Base-by-base conservation (phyloP, 2,113 vertebrate species). In the Triplophysa rosa region DNA sequence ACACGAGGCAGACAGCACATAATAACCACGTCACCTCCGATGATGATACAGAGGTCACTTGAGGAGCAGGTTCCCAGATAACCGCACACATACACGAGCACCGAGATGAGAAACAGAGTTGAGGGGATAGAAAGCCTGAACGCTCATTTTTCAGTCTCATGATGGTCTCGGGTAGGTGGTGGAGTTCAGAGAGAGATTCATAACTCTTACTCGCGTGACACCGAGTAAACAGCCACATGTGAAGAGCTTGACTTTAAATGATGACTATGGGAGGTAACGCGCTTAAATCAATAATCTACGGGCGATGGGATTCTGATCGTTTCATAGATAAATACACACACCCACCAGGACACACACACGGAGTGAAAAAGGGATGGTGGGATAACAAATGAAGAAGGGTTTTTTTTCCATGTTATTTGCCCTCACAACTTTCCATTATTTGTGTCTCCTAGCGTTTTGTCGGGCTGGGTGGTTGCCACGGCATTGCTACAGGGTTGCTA, bases 21-120 rank as follows among this genome's bases (percentile, higher is more conserved):
- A 59, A 80, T 80, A 67, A 80, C 79, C 21, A 12, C 40, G 70
- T 80, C 63, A 67, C 14, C n/a, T 49, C 52, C 74, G 79, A 80
- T 65, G 69, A 80, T 74, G 70, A 74, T 67, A 67, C 63, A 80
- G 69, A 80, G 79, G 70, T 74, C 69, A 74, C 17, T 10, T 13
- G 21, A 54, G 52, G 37, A 74, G 26, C 52, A 49, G 14, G 11
- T 45, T 45, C 11, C 8, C 49, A 12, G 14, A 59, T 58, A 24
- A 59, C 37, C 70, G 21, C 58, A 62, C 23, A 47, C 61, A 65
- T 62, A 77, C 77, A 69, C 66, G 62, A 11, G 61, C 74, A 77
- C 62, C 14, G 47, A 40, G 59, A 58, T 58, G 47, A 8, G 58
- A 64, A 12, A 63, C 23, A 49, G 42, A 49, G 42, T 56, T 1